phyloP scores from a whole-genome alignment of 2,888 invertebrate genomes.

The Synergus japonicus region DNA sequence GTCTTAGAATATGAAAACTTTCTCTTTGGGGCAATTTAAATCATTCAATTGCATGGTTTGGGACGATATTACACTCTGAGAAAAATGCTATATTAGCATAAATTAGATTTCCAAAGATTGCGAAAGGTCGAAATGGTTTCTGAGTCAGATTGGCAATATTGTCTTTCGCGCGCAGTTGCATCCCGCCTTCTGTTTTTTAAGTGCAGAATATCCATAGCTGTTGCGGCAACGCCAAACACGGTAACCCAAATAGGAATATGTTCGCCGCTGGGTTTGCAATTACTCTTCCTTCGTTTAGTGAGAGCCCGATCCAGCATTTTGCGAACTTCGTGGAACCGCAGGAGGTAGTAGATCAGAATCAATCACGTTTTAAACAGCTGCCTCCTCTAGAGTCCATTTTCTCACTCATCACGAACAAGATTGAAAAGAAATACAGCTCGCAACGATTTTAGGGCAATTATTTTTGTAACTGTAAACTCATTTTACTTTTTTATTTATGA shows the following conservation, averaged over 20 bases:
- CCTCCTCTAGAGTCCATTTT: constrained; percentile 23
- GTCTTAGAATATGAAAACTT: constrained; percentile 11
- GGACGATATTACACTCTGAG: not conserved
- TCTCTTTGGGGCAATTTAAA: not conserved
- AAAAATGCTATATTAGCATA: constrained; percentile 12
- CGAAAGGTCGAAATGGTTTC: not conserved
- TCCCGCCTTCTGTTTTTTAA: constrained; percentile 41
- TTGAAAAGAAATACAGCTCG: constrained; percentile 27
- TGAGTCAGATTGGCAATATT: constrained; percentile 11
- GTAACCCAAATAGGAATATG: constrained; percentile 48
- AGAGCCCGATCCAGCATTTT: constrained; percentile 34
- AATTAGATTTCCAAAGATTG: constrained; percentile 6
- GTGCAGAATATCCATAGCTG: not conserved
- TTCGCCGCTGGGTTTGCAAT: constrained; percentile 47
- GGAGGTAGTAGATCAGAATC: constrained; percentile 31
- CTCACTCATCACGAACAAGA: constrained; percentile 39
- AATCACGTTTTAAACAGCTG: constrained; percentile 38
- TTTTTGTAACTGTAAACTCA: not conserved
- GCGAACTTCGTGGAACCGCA: constrained; percentile 32
- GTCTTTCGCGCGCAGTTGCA: constrained; percentile 10
- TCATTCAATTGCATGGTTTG: not conserved
- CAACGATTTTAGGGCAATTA: constrained; percentile 30
- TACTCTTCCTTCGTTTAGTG: constrained; percentile 50
- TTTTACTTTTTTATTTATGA: not conserved
- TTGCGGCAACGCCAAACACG: constrained; percentile 42